phyloP scores from a whole-genome alignment of 2,797 vertebrate genomes.

The Pelobates cultripes region DNA sequence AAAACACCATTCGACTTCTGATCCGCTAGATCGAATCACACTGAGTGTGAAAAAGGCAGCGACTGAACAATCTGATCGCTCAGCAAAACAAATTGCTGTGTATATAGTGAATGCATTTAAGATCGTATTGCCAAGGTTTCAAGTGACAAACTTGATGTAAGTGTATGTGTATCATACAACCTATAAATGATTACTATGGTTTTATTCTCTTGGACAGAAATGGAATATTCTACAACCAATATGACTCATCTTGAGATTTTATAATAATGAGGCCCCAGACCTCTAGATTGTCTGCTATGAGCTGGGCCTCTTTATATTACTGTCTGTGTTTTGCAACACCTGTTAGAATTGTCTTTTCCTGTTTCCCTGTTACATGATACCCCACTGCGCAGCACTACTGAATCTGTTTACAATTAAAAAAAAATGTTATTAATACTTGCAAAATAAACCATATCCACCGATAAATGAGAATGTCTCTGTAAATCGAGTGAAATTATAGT shows the following conservation, averaged over 20 bases:
- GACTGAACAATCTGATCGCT: neutral
- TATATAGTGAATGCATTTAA: constrained; percentile 1
- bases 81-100: neutral
- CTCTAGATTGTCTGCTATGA: neutral
- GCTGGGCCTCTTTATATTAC: neutral
- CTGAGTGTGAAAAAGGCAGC: neutral
- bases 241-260: neutral
- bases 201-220: neutral
- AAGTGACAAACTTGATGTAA: neutral
- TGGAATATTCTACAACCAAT: neutral
- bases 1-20: neutral
- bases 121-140: constrained; percentile 1
- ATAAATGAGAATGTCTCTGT: neutral
- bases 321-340: neutral
- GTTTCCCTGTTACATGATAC: neutral
- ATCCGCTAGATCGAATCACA: neutral
- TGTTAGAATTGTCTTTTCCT: neutral
- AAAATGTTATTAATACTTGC: neutral
- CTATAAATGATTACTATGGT: neutral
- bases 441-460: neutral
- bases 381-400: neutral
- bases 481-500: neutral
- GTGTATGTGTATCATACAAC: neutral
- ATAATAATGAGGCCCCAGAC: neutral
- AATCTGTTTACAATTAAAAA: neutral